Percentiles rank a stretch among this genome's conserved stretches.
Conservation (phyloP, 2,797 vertebrate species). For the Artibeus lituratus region DNA sequence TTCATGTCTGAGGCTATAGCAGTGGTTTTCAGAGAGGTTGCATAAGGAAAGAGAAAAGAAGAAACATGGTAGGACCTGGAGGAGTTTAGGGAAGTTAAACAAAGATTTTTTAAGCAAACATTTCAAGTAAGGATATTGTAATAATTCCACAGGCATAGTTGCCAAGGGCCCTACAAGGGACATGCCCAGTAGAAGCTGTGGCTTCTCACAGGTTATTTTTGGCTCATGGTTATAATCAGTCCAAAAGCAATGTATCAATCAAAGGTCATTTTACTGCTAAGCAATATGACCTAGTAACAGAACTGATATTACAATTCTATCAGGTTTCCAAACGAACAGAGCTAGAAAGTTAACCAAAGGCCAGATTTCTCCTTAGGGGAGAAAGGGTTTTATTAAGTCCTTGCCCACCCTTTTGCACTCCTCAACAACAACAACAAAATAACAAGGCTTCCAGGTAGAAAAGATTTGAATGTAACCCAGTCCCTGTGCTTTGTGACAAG, state of each 20-base stretch:
- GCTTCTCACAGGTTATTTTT: not conserved
- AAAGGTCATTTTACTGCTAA: not conserved
- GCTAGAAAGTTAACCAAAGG: not conserved
- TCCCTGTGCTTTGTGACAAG: not conserved
- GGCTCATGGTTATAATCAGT: not conserved
- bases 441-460: not conserved
- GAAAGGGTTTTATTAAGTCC: not conserved
- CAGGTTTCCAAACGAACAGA: not conserved
- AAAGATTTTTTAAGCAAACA: not conserved
- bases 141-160: not conserved
- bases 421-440: not conserved
- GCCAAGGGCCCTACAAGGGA: not conserved
- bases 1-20: not conserved
- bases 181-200: not conserved
- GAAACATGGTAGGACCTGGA: not conserved
- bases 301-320: not conserved
- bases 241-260: not conserved
- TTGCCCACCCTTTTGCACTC: not conserved
- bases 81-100: not conserved
- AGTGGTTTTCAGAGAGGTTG: not conserved
- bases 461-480: not conserved
- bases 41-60: not conserved
- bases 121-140: not conserved
- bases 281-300: not conserved
- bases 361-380: not conserved